phyloP scores from a whole-genome alignment of 2,113 vertebrate genomes.

The Neolamprologus tretocephalus region DNA sequence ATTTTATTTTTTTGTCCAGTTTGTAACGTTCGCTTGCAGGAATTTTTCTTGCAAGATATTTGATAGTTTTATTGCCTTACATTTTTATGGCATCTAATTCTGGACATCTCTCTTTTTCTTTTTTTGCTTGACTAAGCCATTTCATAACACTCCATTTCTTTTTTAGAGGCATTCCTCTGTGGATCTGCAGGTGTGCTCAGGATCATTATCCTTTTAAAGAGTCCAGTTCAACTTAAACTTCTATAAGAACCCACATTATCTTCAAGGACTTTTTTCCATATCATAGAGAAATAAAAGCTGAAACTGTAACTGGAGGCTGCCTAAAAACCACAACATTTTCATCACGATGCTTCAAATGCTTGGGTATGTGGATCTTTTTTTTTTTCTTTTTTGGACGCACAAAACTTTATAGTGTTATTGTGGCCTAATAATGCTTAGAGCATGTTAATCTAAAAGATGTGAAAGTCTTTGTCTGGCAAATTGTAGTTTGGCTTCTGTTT shows the following conservation, averaged over 20 bases:
- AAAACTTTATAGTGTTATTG: not conserved
- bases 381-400: fast-evolving
- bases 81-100: not conserved
- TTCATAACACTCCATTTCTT: not conserved
- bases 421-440: not conserved
- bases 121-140: not conserved
- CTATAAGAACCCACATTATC: not conserved
- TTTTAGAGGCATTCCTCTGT: not conserved
- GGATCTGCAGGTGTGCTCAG: not conserved
- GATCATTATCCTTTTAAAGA: not conserved
- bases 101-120: not conserved
- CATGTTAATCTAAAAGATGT: not conserved
- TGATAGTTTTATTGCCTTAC: not conserved
- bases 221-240: not conserved
- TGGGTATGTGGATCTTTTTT: not conserved
- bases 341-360: not conserved
- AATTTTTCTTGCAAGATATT: not conserved
- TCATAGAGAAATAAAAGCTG: not conserved
- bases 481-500: not conserved
- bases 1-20: not conserved
- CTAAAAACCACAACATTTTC: not conserved
- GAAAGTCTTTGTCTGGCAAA: not conserved
- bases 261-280: not conserved
- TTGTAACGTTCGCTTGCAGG: not conserved
- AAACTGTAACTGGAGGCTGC: not conserved